Base-by-base conservation (phyloP, 2,888 invertebrate species). In the Sisyra terminalis region DNA sequence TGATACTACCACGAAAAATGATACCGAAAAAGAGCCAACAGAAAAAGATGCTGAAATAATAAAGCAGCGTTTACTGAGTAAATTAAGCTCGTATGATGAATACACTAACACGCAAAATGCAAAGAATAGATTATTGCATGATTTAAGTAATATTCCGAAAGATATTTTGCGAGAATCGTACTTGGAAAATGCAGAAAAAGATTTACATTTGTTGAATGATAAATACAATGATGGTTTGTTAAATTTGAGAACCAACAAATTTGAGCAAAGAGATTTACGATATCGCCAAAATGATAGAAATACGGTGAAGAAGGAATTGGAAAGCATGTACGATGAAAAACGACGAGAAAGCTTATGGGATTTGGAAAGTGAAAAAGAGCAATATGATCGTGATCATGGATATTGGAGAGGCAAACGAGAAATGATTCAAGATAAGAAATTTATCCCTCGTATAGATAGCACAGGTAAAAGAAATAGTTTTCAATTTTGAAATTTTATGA, bases 341-440 rank as follows among this genome's bases (percentile, higher is more conserved):
- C 58, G 59, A 45, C 49, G 50, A 3, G 55, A 58, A 32, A 62
- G 55, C 45, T 49, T 71, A 6, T 71, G 71, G 71, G 69, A 71
- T 49, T 55, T 71, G 44, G 71, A 71, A 52, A 58, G 66, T n/a
- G 71, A 71, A 49, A 69, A 67, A 46, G 70, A 71, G 48, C 56
- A 65, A 40, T 54, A 58, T 18, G 69, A 71, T 45, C 61, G 59
- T 30, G 57, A 53, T 48, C 62, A 56, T 46, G 56, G 57, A 2
- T 56, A 55, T 45, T 60, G 55, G 42, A 54, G 57, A 42, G 55
- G 51, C 16, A 56, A 56, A 47, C 50, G 61, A 39, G 50, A 55
- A 17, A 47, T 48, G 16, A 51, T 51, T 44, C 47, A 48, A 35
- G 46, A 48, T 15, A 29, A 29, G 15, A 18, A 38, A 32, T 52